Evolutionary conservation across 2,113 vertebrate species (phyloP), one percentile per base, ranked within the genome.

Genomic region (Aphyosemion australe): DNA sequence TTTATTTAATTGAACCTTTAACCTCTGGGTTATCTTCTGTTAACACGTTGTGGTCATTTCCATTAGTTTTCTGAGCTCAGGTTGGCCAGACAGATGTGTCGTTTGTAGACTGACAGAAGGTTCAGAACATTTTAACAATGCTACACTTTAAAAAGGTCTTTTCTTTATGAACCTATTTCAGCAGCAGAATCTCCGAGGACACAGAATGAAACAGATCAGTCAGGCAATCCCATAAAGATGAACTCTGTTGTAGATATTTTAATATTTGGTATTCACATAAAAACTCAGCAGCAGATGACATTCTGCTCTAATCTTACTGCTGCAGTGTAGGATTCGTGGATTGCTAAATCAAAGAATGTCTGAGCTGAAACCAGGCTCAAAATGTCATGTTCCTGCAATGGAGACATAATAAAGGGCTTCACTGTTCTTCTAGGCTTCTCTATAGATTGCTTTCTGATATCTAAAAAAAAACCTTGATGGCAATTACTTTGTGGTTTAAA

Each of bases 191-290:
- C 72, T 79, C 83, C 55, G 48, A 77, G 62, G 71, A 79, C 69
- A 37, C 32, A 1, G 60, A 43, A 31, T 26, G 57, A 87, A 76
- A 82, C 76, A 82, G 79, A 64, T 53, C 76, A 61, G 72, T 79
- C 79, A 77, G 72, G 67, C 55, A 72, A 74, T 72, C 83, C 75
- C 63, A 63, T 71, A 58, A 74, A 67, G 55, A 83, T 63, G 63
- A 85, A 83, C 60, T 15, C 43, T 57, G 64, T 70, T 62, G 73
- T 70, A 85, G 73, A 78, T 85, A 70, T 81, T 87, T 84, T 81
- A 86, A 82, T 80, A 80, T 84, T 80, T 88, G 75, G 60, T 65
- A 76, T 84, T 86, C 80, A 72, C 60, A 71, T 65, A 65, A 80
- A 61, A 79, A 73, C 74, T 76, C 78, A 43, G 52, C 54, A 47